Evolutionary conservation across 1,140 invertebrate species (phyloP), one percentile per base, ranked within the genome.

Genomic region (Lepidotrigona ventralis): DNA sequence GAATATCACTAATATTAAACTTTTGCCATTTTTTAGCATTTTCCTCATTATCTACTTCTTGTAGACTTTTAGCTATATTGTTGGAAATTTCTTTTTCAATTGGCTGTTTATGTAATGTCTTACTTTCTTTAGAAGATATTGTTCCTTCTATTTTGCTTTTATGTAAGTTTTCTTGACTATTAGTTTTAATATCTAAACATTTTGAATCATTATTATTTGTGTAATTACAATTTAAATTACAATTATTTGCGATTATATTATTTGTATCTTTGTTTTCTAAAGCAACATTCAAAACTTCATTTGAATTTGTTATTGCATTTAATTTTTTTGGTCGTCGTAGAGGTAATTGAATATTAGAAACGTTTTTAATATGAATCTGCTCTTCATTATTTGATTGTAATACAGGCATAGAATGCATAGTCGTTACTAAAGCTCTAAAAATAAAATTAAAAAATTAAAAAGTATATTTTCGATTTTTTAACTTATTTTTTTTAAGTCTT

Each of bases 401-500:
- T 23, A 17, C 6, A 17, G 69, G 33, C 14, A 29, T 46, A 21
- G 63, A 70, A 23, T 56, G 33, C 4, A 23, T 19, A 39, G 39
- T 5, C 15, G 39, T 26, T 26, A 79, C 68, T 53, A 83, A 39
- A 51, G 46, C 8, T 75, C 74, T 85, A 63, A 68, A 60, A 77
- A 58, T 70, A 58, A 56, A 12, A 23, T 15, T 58, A 23, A 21
- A 9, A 60, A 79, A 23, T 23, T 39, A n/a, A 60, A 1, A 53
- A 63, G 5, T 14, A 26, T 26, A 39, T 29, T 66, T 14, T 15
- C 5, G 11, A 23, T 23, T 8, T 29, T 19, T 23, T 58, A 58
- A 12, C 23, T 58, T 23, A 58, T 58, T n/a, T n/a, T n/a, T n/a
- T n/a, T n/a, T 23, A 58, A 23, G 29, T 64, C 26, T 64, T 64